phyloP scores from a whole-genome alignment of 2,113 vertebrate genomes.

The Eurystomus gularis region DNA sequence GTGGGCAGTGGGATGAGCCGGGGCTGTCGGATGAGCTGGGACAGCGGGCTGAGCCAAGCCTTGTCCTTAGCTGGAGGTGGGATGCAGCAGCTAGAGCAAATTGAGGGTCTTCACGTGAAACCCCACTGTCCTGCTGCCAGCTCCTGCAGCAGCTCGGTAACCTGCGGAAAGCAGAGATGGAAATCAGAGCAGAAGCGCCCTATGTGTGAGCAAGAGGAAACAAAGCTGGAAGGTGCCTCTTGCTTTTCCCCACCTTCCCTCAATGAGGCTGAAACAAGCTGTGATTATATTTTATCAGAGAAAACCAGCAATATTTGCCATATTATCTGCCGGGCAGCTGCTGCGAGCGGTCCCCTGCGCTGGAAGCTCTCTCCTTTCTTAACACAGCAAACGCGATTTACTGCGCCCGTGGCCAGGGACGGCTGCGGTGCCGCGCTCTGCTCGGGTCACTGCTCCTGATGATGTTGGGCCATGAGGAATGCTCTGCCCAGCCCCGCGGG shows the following conservation, averaged over 20 bases:
- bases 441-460: rapidly evolving
- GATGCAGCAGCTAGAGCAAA: neutral
- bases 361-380: neutral
- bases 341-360: neutral
- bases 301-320: neutral
- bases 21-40: rapidly evolving
- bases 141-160: neutral
- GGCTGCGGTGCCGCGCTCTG: rapidly evolving
- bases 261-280: neutral
- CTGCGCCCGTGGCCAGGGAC: rapidly evolving
- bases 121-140: neutral
- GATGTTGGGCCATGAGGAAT: rapidly evolving
- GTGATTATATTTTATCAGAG: neutral
- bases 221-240: neutral
- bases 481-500: neutral
- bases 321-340: neutral
- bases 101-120: neutral
- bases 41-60: rapidly evolving
- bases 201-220: neutral
- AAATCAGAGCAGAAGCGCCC: neutral
- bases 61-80: neutral
- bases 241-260: neutral
- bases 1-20: too few species aligned
- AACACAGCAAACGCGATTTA: neutral
- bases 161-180: neutral